Evolutionary conservation across 2,888 invertebrate species (phyloP), one percentile per base, ranked within the genome.

Genomic region (Ectemnius cavifrons): DNA sequence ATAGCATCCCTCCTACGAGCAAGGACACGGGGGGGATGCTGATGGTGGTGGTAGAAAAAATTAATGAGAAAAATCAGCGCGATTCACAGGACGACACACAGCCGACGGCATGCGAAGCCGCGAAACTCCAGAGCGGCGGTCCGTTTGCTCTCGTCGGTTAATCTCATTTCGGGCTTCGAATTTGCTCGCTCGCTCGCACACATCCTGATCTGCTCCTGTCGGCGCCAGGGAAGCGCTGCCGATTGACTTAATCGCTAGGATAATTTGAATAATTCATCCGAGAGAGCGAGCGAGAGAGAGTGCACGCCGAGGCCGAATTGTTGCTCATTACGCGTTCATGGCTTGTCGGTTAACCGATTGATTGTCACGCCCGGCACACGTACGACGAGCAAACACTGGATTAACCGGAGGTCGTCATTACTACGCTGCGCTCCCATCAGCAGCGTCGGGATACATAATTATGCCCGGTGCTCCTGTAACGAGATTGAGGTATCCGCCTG

Each of bases 331-430:
- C 78, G 71, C 75, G 75, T 72, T 75, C 78, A 73, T 79, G 77
- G 78, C 65, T 71, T 65, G 68, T 75, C 75, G 79, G 79, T 79
- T 79, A 79, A 79, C 79, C 79, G 78, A 79, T 78, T 79, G 75
- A 79, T 79, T 79, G 78, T 78, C 69, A 76, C 59, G 67, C 66
- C 60, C 52, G 49, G 58, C n/a, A 47, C 67, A 64, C 70, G 67
- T 66, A 52, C 67, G 64, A 75, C 72, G 68, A 14, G 56, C 63
- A 79, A 79, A 79, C 63, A 75, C 57, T 66, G 60, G 75, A 78
- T 79, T 72, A 75, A 71, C 62, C 46, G 45, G 61, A 67, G 71
- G 73, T 67, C 68, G 63, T 16, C 68, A 56, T 66, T 68, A 57
- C 37, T 68, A 49, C 45, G 37, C 37, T 37, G 37, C 49, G 23